Base-by-base conservation (phyloP, 2,888 invertebrate species). In the Molanna angustata region DNA sequence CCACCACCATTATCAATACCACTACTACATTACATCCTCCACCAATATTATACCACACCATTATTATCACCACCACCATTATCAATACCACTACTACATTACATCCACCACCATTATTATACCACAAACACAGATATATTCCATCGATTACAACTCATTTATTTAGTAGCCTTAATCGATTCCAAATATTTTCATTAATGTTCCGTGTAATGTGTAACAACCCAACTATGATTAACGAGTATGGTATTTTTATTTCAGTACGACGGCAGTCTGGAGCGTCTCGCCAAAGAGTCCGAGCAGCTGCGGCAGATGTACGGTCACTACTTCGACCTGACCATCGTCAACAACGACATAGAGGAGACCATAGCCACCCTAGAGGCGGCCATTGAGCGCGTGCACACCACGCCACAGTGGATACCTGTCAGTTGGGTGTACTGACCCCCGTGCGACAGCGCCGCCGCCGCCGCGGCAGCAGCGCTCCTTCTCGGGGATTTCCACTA, bases 321-420 rank as follows among this genome's bases (percentile, higher is more conserved):
- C 74, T 94, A 94, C 76, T 99, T 99, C 79, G 99, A 99, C 77
- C 80, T 96, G 71, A 94, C 90, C 63, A 95, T 99, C 67, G 91
- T 98, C 60, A 99, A 99, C 82, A 98, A 97, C 78, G 98, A 99
- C 76, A 99, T 99, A 60, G 97, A 98, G 72, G 97, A 97, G 72
- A 99, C 99, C 32, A 95, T 99, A 65, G 84, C 86, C 39, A 89
- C 92, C 59, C 78, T 99, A 63, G 95, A 97, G 71, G 84, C 87
- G 59, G 91, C 95, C 17, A 88, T 97, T 64, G 93, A 93, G 60
- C 85, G 90, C 55, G 89, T 96, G 57, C 90, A 92, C 70, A 87
- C 88, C 65, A 88, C 90, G 62, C 89, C 95, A 32, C 96, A 96
- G 72, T 97, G 96, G 96, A 93, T 97, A 60, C 97, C 97, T 3